These are phyloP conservation scores for Telmatherina bonti DNA, from an alignment of 2,797 vertebrate genomes.

Conservation along the genomic window DNA sequence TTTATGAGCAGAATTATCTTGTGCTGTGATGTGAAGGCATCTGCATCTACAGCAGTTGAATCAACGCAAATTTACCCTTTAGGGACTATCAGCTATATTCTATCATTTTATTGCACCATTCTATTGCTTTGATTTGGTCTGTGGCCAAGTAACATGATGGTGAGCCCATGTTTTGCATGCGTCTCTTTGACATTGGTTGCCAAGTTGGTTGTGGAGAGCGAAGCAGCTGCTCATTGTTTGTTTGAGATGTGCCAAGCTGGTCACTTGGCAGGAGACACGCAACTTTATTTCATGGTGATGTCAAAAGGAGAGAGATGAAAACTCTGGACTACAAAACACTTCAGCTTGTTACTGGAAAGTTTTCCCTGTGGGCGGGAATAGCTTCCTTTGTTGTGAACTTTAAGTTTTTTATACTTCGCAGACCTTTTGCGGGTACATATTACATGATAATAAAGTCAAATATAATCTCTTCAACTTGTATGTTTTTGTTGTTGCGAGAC, in stretches of 20 bases:
- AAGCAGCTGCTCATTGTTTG: background rate
- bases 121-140: background rate
- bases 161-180: background rate
- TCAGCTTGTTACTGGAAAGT: background rate
- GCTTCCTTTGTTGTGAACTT: background rate
- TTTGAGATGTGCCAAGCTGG: background rate
- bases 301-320: background rate
- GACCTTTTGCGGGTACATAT: background rate
- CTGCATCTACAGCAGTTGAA: background rate
- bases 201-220: background rate
- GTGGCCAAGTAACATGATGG: background rate
- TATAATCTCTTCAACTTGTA: background rate
- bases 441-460: background rate
- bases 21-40: background rate
- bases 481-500: background rate
- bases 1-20: background rate
- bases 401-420: background rate
- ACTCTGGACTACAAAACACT: background rate
- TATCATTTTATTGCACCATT: background rate
- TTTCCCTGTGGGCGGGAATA: background rate
- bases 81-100: background rate
- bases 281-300: conserved; percentile 2
- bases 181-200: background rate
- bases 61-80: background rate
- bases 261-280: background rate